These are phyloP conservation scores for Dermochelys coriacea DNA, from an alignment of 2,797 vertebrate genomes.

Conservation along the genomic window DNA sequence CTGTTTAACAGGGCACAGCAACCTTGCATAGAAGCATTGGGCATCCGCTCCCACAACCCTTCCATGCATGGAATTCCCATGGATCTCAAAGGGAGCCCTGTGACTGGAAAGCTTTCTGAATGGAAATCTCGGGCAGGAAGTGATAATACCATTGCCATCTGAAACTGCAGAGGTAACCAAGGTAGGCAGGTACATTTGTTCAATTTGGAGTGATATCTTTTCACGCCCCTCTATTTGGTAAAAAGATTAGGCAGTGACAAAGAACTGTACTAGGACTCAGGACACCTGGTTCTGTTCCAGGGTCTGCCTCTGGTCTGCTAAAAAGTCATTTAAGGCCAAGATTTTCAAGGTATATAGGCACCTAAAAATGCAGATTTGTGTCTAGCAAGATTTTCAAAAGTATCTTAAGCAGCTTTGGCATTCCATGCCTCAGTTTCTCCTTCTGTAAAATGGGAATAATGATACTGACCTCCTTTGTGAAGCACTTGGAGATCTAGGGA, in stretches of 20 bases:
- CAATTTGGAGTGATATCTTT: background rate
- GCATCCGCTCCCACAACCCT: background rate
- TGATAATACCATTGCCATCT: background rate
- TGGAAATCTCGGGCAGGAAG: background rate
- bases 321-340: background rate
- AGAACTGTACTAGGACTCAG: background rate
- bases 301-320: background rate
- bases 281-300: background rate
- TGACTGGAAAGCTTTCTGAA: background rate
- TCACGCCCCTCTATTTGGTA: background rate
- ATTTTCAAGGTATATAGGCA: background rate
- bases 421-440: background rate
- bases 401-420: background rate
- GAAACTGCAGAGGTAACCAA: accelerated
- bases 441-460: background rate
- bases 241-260: background rate
- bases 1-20: background rate
- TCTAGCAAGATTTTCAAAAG: background rate
- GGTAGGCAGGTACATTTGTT: background rate
- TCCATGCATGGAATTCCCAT: background rate
- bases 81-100: background rate
- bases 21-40: accelerated
- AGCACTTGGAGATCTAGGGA: background rate
- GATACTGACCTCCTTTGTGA: background rate
- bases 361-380: background rate